A percentile compares a stretch with the other conserved stretches of the same genome.
These are phyloP conservation scores for Oceanites oceanicus DNA, from an alignment of 2,113 vertebrate species.

Conservation along the genomic window DNA sequence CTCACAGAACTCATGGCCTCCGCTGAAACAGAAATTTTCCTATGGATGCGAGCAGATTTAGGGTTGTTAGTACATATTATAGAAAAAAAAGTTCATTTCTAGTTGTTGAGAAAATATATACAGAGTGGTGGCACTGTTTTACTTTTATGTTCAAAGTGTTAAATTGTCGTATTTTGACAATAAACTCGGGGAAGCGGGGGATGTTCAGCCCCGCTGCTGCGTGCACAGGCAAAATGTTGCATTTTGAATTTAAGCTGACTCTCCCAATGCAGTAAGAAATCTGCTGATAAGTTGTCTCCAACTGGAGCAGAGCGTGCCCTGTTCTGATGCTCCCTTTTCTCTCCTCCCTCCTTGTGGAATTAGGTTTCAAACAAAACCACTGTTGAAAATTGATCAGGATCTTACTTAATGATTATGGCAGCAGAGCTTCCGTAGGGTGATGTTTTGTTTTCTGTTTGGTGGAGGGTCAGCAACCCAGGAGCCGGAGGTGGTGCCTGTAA, in stretches of 20 bases:
- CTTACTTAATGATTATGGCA: background rate
- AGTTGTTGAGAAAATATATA: background rate
- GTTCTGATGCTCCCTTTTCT: background rate
- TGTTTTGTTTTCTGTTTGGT: background rate
- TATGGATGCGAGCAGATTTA: background rate
- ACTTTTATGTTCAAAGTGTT: background rate
- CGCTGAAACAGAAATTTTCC: background rate
- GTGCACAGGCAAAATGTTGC: background rate
- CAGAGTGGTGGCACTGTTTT: background rate
- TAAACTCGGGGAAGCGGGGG: background rate
- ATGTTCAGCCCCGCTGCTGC: background rate
- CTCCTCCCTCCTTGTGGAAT: background rate
- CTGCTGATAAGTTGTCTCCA: background rate
- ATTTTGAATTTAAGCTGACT: background rate
- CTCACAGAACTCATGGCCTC: background rate
- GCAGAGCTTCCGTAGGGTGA: background rate
- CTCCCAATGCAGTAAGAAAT: background rate
- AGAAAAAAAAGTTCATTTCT: background rate
- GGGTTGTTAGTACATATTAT: background rate
- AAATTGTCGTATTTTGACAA: background rate
- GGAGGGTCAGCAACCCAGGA: background rate
- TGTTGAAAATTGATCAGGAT: background rate
- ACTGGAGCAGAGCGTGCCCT: rapidly evolving
- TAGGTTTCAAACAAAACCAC: background rate
- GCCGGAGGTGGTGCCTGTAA: background rate